Evolutionary conservation across 2,113 vertebrate genomes (phyloP).

Genomic region (Apodemus speciosus): DNA sequence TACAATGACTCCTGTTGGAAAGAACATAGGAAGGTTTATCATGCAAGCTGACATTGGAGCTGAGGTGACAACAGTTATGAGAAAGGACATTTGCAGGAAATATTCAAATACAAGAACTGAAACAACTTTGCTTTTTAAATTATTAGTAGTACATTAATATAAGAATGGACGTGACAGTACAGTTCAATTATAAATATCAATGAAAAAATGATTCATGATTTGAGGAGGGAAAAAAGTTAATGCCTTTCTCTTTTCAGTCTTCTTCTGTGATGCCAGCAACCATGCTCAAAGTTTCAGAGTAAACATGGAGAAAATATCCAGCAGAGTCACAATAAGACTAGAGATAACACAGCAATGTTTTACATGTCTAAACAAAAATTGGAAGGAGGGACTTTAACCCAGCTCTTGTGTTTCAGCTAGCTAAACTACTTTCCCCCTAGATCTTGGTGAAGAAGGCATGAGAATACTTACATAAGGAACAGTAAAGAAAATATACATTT

Average conservation of each 20-base stretch:
- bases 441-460: neutral
- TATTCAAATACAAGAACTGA: neutral
- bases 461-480: neutral
- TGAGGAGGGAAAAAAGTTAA: neutral
- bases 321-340: neutral
- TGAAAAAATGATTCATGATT: neutral
- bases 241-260: neutral
- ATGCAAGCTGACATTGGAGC: neutral
- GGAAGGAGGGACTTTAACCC: conserved; percentile 37
- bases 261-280: neutral
- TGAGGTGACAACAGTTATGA: neutral
- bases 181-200: conserved; percentile 47
- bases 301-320: neutral
- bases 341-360: neutral
- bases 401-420: conserved; percentile 2
- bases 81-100: neutral
- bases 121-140: neutral
- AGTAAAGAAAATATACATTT: neutral
- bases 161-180: neutral
- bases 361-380: neutral
- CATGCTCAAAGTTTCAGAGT: neutral
- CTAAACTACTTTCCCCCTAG: neutral
- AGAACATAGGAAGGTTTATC: neutral
- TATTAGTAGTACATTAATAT: neutral
- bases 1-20: neutral